Evolutionary conservation across 2,888 invertebrate species (phyloP).

Genomic region (Empis stercorea): DNA sequence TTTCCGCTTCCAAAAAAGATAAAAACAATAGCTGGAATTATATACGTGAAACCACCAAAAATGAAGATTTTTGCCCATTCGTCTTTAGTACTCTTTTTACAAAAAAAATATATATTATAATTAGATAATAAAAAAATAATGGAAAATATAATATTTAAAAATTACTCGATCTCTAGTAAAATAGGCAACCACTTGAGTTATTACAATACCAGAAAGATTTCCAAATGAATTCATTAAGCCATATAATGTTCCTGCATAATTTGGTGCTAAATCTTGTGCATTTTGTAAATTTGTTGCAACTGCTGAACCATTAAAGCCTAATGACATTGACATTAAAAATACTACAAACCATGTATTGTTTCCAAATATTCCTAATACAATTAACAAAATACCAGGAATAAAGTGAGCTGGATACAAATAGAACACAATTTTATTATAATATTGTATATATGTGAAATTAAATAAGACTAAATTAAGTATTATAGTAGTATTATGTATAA

Average conservation of each 20-base stretch:
- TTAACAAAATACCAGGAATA: slow-evolving; percentile 42
- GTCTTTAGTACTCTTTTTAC: slow-evolving; percentile 61
- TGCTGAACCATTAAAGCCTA: slow-evolving; percentile 53
- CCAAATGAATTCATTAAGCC: slow-evolving; percentile 64
- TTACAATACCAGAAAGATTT: slow-evolving; percentile 54
- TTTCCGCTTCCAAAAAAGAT: slow-evolving; percentile 57
- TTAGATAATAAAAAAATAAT: not conserved
- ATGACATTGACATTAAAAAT: slow-evolving; percentile 44
- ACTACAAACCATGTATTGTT: slow-evolving; percentile 50
- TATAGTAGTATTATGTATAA: no score
- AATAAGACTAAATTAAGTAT: no score
- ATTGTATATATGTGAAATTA: no score
- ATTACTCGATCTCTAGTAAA: slow-evolving; percentile 24
- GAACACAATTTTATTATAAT: not conserved
- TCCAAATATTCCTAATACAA: slow-evolving; percentile 45
- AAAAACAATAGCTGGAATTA: slow-evolving; percentile 54
- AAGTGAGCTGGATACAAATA: slow-evolving; percentile 38
- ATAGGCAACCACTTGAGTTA: slow-evolving; percentile 52
- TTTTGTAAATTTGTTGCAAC: slow-evolving; percentile 48
- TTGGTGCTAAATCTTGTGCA: slow-evolving; percentile 58
- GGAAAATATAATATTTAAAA: not conserved
- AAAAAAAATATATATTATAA: slow-evolving; percentile 16
- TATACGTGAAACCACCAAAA: slow-evolving; percentile 57
- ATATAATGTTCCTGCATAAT: slow-evolving; percentile 57
- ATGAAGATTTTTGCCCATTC: slow-evolving; percentile 65